Evolutionary conservation across 2,888 invertebrate genomes (phyloP).

Genomic region (Nemoura dubitans): DNA sequence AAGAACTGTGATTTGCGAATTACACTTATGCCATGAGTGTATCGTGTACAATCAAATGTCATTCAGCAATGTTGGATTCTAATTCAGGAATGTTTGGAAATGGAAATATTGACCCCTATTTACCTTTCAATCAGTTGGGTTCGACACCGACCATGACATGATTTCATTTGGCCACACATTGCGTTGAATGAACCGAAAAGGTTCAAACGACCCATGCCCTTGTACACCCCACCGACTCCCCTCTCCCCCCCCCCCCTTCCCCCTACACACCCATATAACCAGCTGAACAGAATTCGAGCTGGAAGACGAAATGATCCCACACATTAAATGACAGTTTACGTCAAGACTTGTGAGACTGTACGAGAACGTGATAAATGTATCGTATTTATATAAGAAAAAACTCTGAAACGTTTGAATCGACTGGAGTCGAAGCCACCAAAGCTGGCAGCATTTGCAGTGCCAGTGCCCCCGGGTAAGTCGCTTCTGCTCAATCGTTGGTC

Average conservation of each 20-base stretch:
- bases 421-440: constrained; percentile 16
- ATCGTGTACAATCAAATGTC: no score
- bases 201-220: background rate
- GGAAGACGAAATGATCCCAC: constrained; percentile 38
- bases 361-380: constrained; percentile 38
- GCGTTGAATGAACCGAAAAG: background rate
- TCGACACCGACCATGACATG: no score
- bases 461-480: no score
- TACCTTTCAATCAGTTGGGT: no score
- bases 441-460: background rate
- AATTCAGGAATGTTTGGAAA: no score
- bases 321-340: constrained; percentile 37
- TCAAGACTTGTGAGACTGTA: constrained; percentile 34
- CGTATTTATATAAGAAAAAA: constrained; percentile 34
- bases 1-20: no score
- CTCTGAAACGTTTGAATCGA: constrained; percentile 19
- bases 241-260: background rate
- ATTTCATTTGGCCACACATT: background rate
- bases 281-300: constrained; percentile 15
- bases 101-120: no score
- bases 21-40: no score
- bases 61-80: no score
- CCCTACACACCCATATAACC: background rate
- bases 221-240: no score
- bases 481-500: background rate